A percentile compares a stretch with the other conserved stretches of the same genome.
phyloP scores from a whole-genome alignment of 2,888 invertebrate species.

The Archips crataeganus region DNA sequence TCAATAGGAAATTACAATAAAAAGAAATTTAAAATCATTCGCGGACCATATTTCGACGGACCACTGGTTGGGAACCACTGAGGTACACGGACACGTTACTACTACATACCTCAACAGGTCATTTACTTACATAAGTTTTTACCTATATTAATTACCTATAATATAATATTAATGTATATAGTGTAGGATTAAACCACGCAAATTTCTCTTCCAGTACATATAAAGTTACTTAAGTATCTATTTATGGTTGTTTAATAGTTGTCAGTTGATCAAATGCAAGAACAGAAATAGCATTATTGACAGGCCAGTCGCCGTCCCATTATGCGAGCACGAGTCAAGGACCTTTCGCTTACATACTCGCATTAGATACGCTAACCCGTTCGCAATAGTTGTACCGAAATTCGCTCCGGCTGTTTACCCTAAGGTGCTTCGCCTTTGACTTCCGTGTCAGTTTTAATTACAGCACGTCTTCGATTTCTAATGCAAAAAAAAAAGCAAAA shows the following conservation, averaged over 20 bases:
- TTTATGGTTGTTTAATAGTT: constrained; percentile 6
- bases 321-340: constrained; percentile 63
- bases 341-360: constrained; percentile 67
- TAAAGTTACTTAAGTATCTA: neutral
- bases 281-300: constrained; percentile 30
- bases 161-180: no score
- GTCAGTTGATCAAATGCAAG: constrained; percentile 24
- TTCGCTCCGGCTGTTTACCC: constrained; percentile 51
- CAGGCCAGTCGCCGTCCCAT: constrained; percentile 36
- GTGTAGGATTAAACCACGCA: neutral
- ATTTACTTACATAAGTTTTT: no score
- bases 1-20: no score
- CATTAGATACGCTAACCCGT: constrained; percentile 69
- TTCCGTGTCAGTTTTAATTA: constrained; percentile 31
- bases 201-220: neutral
- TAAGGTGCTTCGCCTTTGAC: constrained; percentile 42
- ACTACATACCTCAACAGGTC: no score
- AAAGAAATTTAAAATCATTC: no score
- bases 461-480: constrained; percentile 23
- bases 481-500: constrained; percentile 7
- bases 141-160: no score
- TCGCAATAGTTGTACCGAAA: constrained; percentile 61
- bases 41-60: no score
- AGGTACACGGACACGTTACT: no score
- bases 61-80: no score